Conservation (phyloP, 2,797 vertebrate genomes). For the Hypotaenidia philippensis region DNA sequence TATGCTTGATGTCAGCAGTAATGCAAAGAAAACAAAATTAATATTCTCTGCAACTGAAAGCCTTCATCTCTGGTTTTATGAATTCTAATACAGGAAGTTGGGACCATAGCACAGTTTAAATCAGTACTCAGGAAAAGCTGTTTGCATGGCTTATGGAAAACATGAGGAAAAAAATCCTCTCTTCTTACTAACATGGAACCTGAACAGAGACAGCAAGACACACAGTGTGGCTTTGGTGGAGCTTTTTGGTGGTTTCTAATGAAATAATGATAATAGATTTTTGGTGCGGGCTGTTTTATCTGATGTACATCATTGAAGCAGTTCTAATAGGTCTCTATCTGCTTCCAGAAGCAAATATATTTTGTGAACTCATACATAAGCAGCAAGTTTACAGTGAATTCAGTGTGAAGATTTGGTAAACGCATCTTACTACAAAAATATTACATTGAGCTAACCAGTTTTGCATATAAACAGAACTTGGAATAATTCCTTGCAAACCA, state of each 20-base stretch:
- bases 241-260: background rate
- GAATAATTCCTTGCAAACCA: background rate
- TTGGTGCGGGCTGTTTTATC: background rate
- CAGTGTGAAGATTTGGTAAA: slow-evolving; percentile 17
- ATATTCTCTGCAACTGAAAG: background rate
- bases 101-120: background rate
- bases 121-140: background rate
- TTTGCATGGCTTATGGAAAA: background rate
- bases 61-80: slow-evolving; percentile 2
- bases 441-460: background rate
- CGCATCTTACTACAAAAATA: background rate
- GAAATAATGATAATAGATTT: background rate
- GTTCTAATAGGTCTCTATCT: background rate
- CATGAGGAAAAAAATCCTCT: background rate
- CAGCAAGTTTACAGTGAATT: background rate
- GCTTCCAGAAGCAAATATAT: background rate
- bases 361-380: background rate
- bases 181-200: background rate
- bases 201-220: background rate
- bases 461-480: background rate
- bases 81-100: background rate
- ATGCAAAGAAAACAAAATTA: background rate
- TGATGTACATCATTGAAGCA: background rate
- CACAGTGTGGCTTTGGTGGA: background rate
- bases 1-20: background rate